A percentile compares a stretch with the other conserved stretches of the same genome.
These are phyloP conservation scores for Planococcus citri DNA, from an alignment of 1,140 invertebrate species.

Conservation along the genomic window DNA sequence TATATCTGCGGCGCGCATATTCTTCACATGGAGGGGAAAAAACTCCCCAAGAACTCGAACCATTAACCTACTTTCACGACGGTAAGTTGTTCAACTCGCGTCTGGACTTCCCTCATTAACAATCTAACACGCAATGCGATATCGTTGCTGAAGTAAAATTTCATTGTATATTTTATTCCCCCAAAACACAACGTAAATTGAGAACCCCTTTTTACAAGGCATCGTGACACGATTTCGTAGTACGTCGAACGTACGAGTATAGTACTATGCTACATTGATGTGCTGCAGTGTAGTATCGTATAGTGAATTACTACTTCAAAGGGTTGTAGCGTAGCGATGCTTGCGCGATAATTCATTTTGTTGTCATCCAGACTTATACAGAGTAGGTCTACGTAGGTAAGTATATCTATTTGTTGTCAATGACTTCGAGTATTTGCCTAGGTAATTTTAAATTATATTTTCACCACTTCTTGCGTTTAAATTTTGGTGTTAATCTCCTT, in stretches of 20 bases:
- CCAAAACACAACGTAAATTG: background rate
- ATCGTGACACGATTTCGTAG: conserved; percentile 1
- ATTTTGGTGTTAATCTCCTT: no score
- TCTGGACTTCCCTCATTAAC: conserved; percentile 5
- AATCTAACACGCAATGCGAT: background rate
- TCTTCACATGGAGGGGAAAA: background rate
- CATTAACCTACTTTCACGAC: background rate
- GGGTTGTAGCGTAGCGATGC: background rate
- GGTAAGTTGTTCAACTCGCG: background rate
- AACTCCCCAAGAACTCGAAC: background rate
- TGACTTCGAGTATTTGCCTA: no score
- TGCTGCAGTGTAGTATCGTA: background rate
- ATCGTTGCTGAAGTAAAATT: background rate
- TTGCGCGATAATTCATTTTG: background rate
- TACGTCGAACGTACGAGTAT: no score
- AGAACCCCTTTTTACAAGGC: background rate
- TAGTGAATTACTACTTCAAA: background rate
- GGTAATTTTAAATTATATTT: no score
- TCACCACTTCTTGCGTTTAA: no score
- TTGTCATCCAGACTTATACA: no score
- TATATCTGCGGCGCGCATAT: background rate
- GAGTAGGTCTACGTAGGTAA: no score
- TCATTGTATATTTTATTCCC: background rate
- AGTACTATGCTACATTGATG: background rate
- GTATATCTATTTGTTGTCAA: no score